phyloP scores from a whole-genome alignment of 2,888 invertebrate genomes.

The Machimus rusticus region DNA sequence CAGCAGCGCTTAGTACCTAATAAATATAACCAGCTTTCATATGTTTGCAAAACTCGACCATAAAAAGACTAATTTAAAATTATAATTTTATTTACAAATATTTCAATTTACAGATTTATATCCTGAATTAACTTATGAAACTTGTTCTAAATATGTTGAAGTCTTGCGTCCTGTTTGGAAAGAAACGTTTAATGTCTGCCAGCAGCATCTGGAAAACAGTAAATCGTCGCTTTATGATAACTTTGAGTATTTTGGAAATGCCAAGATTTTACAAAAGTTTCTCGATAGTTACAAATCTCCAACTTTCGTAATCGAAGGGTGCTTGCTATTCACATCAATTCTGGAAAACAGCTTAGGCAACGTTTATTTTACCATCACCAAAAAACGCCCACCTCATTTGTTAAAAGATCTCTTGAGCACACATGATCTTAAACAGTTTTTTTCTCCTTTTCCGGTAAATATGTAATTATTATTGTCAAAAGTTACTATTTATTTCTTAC shows the following conservation, averaged over 20 bases:
- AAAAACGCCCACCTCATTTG: slow-evolving; percentile 59
- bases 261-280: not conserved
- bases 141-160: slow-evolving; percentile 20
- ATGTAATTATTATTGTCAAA: not conserved
- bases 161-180: slow-evolving; percentile 42
- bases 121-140: slow-evolving; percentile 28
- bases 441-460: slow-evolving; percentile 60
- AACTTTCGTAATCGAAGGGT: slow-evolving; percentile 50
- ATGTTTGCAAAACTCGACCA: no score
- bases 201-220: not conserved
- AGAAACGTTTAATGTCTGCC: not conserved
- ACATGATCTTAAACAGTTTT: slow-evolving; percentile 54
- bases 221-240: not conserved
- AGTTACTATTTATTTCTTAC: not conserved
- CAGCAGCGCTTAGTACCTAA: no score
- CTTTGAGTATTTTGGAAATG: slow-evolving; percentile 28
- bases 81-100: not conserved
- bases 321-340: slow-evolving; percentile 53
- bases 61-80: no score
- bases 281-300: not conserved
- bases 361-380: slow-evolving; percentile 51
- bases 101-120: not conserved
- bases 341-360: slow-evolving; percentile 55
- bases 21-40: no score
- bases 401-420: slow-evolving; percentile 63